Base-by-base conservation (phyloP, 2,888 invertebrate species). In the Ptychoptera contaminata region DNA sequence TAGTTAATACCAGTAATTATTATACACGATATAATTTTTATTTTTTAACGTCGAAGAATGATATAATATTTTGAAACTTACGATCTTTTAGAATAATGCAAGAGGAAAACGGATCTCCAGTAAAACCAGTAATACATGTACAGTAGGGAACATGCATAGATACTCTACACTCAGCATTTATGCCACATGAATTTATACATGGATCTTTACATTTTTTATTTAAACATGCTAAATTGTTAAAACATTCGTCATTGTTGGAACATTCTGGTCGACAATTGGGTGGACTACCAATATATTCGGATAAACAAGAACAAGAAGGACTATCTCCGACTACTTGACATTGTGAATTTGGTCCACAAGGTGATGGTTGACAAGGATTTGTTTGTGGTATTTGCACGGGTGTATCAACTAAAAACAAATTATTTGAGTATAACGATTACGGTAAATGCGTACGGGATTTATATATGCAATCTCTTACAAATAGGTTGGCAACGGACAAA, bases 91-190 rank as follows among this genome's bases (percentile, higher is more conserved):
- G 7, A 23, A 7, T 7, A 23, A 5, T 23, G 16, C 85, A 85
- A 56, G 70, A 71, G 47, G 71, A 71, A 64, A 84, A 85, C 29
- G 88, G 84, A 68, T 85, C 78, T 29, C 85, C 85, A 9, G 75
- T 70, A 58, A 75, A 79, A 51, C 76, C 75, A 34, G 64, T 51
- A 15, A 69, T 62, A 54, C 86, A 86, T 38, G 71, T 71, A 58
- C 90, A 90, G 51, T 77, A 75, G 8, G 87, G 82, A 50, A 78
- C 68, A 56, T 86, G 86, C 52, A 80, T 77, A 14, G 82, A 72
- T 31, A 81, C 79, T 64, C 78, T 73, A 56, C 87, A 88, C 53
- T 74, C 67, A 12, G 84, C 77, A 58, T 79, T 80, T 42, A 70
- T 68, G 42, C 86, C 88, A 57, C 88, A 88, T 43, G 79, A 73